These are phyloP conservation scores for Styela plicata DNA, from an alignment of 23 tunicate species.

Conservation along the genomic window DNA sequence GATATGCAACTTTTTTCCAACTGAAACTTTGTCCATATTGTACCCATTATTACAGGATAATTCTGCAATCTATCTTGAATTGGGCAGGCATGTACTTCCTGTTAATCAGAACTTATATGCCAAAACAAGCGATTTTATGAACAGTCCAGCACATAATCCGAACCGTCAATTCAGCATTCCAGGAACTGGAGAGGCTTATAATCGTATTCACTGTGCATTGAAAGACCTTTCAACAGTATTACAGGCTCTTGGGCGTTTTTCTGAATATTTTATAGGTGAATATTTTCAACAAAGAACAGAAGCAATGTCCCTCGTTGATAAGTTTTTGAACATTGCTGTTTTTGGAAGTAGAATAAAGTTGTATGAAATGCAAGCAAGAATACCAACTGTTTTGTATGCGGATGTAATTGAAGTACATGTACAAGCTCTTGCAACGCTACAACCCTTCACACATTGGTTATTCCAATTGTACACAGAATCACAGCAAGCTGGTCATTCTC, in stretches of 20 bases:
- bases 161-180: slow-evolving; percentile 21
- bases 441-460: slow-evolving; percentile 95
- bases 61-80: slow-evolving; percentile 44
- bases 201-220: slow-evolving; percentile 42
- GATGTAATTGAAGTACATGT: slow-evolving; percentile 84
- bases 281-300: slow-evolving; percentile 25
- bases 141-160: slow-evolving; percentile 9
- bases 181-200: background rate
- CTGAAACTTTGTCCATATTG: slow-evolving; percentile 50
- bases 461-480: slow-evolving; percentile 88
- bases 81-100: slow-evolving; percentile 43
- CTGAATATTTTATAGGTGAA: slow-evolving; percentile 59
- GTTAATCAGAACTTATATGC: slow-evolving; percentile 25
- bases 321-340: slow-evolving; percentile 48
- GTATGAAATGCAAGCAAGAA: slow-evolving; percentile 30
- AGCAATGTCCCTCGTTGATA: slow-evolving; percentile 48
- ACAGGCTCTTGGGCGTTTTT: slow-evolving; percentile 74
- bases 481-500: slow-evolving; percentile 87
- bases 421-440: slow-evolving; percentile 78
- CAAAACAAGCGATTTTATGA: slow-evolving; percentile 1
- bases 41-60: slow-evolving; percentile 75
- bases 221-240: slow-evolving; percentile 56
- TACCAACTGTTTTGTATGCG: slow-evolving; percentile 29
- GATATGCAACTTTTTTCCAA: slow-evolving; percentile 60
- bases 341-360: slow-evolving; percentile 36